Evolutionary conservation across 2,113 vertebrate genomes (phyloP), one percentile per base, ranked within the genome.

Genomic region (Tenrec ecaudatus): DNA sequence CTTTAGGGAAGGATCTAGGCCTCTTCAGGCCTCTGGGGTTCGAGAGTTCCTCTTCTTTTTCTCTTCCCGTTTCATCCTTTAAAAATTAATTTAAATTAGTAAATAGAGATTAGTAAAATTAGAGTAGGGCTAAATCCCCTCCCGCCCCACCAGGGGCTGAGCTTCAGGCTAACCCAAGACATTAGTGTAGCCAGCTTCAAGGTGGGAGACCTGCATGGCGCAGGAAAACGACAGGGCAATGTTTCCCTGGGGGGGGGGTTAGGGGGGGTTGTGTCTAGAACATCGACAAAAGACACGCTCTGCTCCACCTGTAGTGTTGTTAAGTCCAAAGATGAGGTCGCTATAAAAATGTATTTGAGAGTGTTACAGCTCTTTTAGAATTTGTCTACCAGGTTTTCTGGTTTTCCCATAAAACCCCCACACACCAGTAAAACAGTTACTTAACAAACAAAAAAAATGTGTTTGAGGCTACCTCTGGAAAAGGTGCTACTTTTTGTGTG

Each of bases 21-120:
- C 73, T 90, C 43, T 57, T 88, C 38, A 43, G 17, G 64, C 83
- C 40, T 75, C n/a, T 71, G 80, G 0, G 25, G 22, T 78, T 60
- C 6, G 14, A 82, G n/a, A 10, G 87, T 93, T 33, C 90, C 92
- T 88, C 36, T 64, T 84, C 92, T 90, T 75, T 85, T 29, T 43
- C 23, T 88, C 17, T 90, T 87, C 33, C 64, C 80, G 33, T 86
- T 83, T 91, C 68, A 69, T 53, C 47, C 22, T 31, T 71, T n/a
- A 5, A 78, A 92, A 53, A 14, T 53, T 53, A 53, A 53, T 53
- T 53, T 53, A 53, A 53, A 53, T 10, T 53, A 53, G 47, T 14
- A 53, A 53, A 53, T 53, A 66, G 38, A 9, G 33, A 69, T 40
- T 47, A 69, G 11, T 81, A 90, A 89, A 92, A 86, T 92, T 53